A percentile compares a stretch with the other conserved stretches of the same genome.
Evolutionary conservation across 1,140 invertebrate genomes (phyloP).

Genomic region (Bombus confusus): DNA sequence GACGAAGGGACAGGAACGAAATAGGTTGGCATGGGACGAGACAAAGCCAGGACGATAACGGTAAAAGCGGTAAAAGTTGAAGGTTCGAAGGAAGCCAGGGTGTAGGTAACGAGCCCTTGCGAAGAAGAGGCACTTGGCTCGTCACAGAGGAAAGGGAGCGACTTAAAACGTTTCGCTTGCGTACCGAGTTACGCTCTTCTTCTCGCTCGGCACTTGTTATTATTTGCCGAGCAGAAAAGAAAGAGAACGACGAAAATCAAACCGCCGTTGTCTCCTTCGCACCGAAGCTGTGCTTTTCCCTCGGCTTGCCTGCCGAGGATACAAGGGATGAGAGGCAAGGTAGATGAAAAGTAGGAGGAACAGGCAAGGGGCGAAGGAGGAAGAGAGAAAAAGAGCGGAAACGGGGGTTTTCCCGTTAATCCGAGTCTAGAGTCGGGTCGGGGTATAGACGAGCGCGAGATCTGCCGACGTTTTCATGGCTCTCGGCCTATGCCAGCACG

Average conservation of each 20-base stretch:
- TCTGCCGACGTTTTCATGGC: slow-evolving; percentile 41
- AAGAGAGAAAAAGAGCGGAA: too few relatives aligned
- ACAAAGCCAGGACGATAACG: background rate
- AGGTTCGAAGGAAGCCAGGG: background rate
- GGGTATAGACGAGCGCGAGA: slow-evolving; percentile 26
- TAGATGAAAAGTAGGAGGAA: background rate
- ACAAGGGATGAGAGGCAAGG: background rate
- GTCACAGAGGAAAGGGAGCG: background rate
- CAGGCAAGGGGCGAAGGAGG: background rate
- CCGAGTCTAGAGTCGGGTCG: slow-evolving; percentile 5
- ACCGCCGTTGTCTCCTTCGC: background rate
- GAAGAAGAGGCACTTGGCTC: slow-evolving; percentile 28
- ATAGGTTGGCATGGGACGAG: background rate
- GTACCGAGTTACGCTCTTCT: slow-evolving; percentile 1
- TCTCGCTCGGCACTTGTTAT: background rate
- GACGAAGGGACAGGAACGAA: background rate
- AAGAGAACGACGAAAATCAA: slow-evolving; percentile 2
- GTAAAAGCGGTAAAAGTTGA: background rate
- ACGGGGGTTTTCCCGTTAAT: slow-evolving; percentile 37
- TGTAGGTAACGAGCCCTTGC: slow-evolving; percentile 25
- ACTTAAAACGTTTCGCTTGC: slow-evolving; percentile 8
- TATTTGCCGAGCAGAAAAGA: slow-evolving; percentile 14
- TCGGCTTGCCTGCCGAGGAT: background rate
- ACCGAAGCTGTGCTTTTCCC: background rate
- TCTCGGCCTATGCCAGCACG: slow-evolving; percentile 11